Evolutionary conservation across 37 sponge, comb jelly and placozoan species (phyloP), one percentile per base, ranked within the genome.

Genomic region (Diacarnus erythraeanus): DNA sequence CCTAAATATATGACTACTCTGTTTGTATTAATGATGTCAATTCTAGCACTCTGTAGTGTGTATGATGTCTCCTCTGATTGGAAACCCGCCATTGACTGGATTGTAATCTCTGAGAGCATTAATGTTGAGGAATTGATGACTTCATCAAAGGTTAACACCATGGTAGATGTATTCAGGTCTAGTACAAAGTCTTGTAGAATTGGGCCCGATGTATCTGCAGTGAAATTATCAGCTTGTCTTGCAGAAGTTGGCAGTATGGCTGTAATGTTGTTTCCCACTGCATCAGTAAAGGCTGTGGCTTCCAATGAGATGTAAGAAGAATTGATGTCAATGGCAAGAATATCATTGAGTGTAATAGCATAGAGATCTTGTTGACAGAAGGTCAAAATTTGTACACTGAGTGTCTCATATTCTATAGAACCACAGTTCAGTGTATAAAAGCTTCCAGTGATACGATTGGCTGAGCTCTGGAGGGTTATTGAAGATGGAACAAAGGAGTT

Each of bases 141-240:
- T 68, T 95, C 96, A 83, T 90, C 88, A 83, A 95, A 95, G 0
- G 84, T 86, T 1, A 95, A 83, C 9, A 82, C 22, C 1, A 95
- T 72, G 31, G 37, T 34, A 10, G 78, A 63, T 12, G 42, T 64
- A 63, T 89, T 89, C 39, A 88, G 43, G 70, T 95, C 84, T 17
- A 95, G 72, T 27, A 87, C 82, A 65, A 89, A 95, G 25, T 27
- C 60, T 12, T 29, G 20, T n/a, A 95, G 44, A 37, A 69, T 25
- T 37, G 96, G 93, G 42, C 89, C 83, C 3, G 54, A 66, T 26
- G 76, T 69, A 70, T 92, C 92, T 0, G 58, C 68, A 57, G 77
- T 83, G 54, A 89, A 89, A 59, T 68, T 81, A 10, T 15, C 30
- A 58, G 92, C 84, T 42, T 77, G 61, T 20, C 51, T 42, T 27